Base-by-base conservation (phyloP, 2,797 vertebrate species). In the Pagetopsis macropterus region DNA sequence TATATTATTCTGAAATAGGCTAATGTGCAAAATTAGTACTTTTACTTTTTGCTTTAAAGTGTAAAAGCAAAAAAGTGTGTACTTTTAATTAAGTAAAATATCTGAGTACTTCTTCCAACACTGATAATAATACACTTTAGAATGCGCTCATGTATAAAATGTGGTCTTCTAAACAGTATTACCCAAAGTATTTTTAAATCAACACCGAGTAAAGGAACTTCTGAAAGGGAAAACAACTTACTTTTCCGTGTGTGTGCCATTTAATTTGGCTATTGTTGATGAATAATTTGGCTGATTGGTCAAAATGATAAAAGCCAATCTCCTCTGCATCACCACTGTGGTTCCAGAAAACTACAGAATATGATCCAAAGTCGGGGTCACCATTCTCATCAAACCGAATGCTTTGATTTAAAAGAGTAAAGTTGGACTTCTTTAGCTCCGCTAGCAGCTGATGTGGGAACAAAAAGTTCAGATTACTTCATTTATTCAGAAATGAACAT, bases 401-500 rank as follows among this genome's bases (percentile, higher is more conserved):
- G 3, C 0, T 84, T 13, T 84, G 85, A 3, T 93, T 75, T 1
- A 94, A 83, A 11, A 97, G 87, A 3, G 79, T 91, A 71, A 98
- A 97, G 78, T 96, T 93, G 9, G 94, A 94, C 62, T 89, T 93
- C 83, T 72, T 92, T 54, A 97, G 85, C 86, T 95, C 88, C 59
- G 90, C 78, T 12, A 97, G 86, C 80, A 97, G 91, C 95, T 97
- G 81, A 54, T 52, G 10, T 56, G 12, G 33, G 15, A 2, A 48
- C 10, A 66, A 14, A 75, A 74, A 74, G 14, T 21, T 41, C 2
- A 67, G 5, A 71, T 59, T 50, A 59, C 2, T 58, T 55, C 14
- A 55, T 57, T 14, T 16, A 14, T 7, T 46, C 11, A 19, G 7
- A 37, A 59, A 43, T n/a, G 11, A 54, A 27, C 1, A 21, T 54